Evolutionary conservation across 2,888 invertebrate species (phyloP).

Genomic region (Junonia oenone): DNA sequence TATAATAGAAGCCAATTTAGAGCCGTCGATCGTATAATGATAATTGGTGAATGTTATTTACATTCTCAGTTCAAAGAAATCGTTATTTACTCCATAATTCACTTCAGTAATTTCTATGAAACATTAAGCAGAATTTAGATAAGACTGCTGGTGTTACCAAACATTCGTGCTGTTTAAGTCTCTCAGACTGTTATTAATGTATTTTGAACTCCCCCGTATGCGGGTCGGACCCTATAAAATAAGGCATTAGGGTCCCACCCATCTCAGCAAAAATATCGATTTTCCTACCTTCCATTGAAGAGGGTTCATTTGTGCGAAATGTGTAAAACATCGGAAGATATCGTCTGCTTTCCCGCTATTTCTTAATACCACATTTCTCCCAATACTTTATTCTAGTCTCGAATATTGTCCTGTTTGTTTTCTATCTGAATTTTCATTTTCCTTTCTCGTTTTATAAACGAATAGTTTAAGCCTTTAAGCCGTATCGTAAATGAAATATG

Average conservation of each 20-base stretch:
- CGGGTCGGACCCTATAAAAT: slow-evolving; percentile 27
- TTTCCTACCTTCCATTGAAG: slow-evolving; percentile 21
- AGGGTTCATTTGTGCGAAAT: slow-evolving; percentile 22
- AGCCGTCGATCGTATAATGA: background rate
- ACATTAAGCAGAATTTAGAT: background rate
- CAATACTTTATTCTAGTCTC: background rate
- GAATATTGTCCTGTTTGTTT: background rate
- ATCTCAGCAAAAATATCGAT: slow-evolving; percentile 26
- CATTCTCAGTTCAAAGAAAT: background rate
- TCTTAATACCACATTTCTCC: slow-evolving; percentile 2
- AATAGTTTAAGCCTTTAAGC: background rate
- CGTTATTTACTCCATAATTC: background rate
- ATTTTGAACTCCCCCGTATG: slow-evolving; percentile 37
- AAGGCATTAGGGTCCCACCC: slow-evolving; percentile 26
- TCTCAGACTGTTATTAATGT: slow-evolving; percentile 55
- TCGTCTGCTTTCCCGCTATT: slow-evolving; percentile 1
- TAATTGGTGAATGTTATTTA: background rate
- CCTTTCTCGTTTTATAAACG: background rate
- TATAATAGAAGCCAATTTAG: background rate
- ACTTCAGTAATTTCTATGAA: background rate
- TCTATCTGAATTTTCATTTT: background rate
- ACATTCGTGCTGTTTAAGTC: slow-evolving; percentile 20
- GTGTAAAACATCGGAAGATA: slow-evolving; percentile 17
- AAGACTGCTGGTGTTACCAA: slow-evolving; percentile 4
- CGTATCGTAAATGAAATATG: background rate